Conservation (phyloP, 2,113 vertebrate genomes). For the Mustelus asterias region DNA sequence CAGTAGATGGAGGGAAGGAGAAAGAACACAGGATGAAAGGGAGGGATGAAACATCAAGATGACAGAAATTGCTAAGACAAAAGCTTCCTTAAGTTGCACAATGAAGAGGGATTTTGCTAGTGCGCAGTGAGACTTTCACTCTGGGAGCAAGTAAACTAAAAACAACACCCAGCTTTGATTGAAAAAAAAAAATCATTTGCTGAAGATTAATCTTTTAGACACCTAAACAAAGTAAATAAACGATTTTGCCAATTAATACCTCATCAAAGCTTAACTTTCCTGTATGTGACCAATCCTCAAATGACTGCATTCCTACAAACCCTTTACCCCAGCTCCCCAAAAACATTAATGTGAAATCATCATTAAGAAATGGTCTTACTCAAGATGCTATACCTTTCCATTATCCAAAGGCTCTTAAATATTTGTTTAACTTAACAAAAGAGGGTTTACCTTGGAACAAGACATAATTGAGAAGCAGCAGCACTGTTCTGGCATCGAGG, state of each 20-base stretch:
- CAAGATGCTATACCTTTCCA: background rate
- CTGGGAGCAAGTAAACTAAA: background rate
- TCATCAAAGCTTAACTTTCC: background rate
- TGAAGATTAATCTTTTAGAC: background rate
- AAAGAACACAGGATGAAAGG: background rate
- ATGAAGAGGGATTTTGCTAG: background rate
- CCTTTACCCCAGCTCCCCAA: no score
- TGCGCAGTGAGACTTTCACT: background rate
- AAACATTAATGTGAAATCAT: background rate
- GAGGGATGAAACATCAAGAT: background rate
- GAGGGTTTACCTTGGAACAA: conserved; percentile 6
- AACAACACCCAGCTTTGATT: background rate
- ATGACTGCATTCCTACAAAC: background rate
- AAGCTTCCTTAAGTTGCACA: background rate
- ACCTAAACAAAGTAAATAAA: background rate
- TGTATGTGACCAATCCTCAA: background rate
- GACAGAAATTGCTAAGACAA: background rate
- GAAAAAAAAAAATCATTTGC: background rate
- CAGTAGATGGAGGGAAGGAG: background rate
- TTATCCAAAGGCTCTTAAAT: background rate
- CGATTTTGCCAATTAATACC: background rate
- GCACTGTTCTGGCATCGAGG: background rate
- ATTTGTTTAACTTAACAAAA: background rate
- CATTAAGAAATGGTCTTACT: background rate
- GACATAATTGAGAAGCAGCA: background rate